Evolutionary conservation across 1,140 invertebrate genomes (phyloP).

Genomic region (Maniola jurtina): DNA sequence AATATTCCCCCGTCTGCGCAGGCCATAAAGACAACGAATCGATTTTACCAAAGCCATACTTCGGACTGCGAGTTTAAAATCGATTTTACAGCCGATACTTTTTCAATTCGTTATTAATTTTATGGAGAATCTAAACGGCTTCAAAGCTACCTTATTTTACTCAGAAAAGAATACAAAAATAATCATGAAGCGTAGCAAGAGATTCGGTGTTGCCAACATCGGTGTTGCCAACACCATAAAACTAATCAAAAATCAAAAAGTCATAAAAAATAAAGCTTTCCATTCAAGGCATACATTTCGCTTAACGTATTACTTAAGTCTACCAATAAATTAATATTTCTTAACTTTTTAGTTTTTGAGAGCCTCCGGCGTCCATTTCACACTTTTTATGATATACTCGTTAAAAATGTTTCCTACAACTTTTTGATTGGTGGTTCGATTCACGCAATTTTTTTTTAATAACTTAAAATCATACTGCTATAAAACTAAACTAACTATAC

Average conservation of each 20-base stretch:
- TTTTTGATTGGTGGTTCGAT: too few relatives aligned
- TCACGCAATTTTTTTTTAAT: too few relatives aligned
- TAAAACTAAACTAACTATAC: too few relatives aligned
- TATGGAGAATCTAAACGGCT: slow-evolving; percentile 14
- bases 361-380: not conserved
- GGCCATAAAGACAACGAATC: too few relatives aligned
- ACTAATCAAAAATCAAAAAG: slow-evolving; percentile 25
- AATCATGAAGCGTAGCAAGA: slow-evolving; percentile 18
- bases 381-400: too few relatives aligned
- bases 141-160: slow-evolving; percentile 2
- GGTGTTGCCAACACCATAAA: too few relatives aligned
- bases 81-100: too few relatives aligned
- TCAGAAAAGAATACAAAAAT: slow-evolving; percentile 19
- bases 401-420: too few relatives aligned
- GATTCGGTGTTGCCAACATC: slow-evolving; percentile 13
- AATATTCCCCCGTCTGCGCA: too few relatives aligned
- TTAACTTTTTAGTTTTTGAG: not conserved
- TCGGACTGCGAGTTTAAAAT: not conserved
- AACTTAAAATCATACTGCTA: too few relatives aligned
- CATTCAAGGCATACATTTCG: slow-evolving; percentile 19
- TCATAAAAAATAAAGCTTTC: slow-evolving; percentile 22
- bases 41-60: not conserved
- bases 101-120: not conserved
- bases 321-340: slow-evolving; percentile 18
- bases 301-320: slow-evolving; percentile 11